These are phyloP conservation scores for Ageneiosus marmoratus DNA, from an alignment of 2,113 vertebrate species.

Conservation along the genomic window DNA sequence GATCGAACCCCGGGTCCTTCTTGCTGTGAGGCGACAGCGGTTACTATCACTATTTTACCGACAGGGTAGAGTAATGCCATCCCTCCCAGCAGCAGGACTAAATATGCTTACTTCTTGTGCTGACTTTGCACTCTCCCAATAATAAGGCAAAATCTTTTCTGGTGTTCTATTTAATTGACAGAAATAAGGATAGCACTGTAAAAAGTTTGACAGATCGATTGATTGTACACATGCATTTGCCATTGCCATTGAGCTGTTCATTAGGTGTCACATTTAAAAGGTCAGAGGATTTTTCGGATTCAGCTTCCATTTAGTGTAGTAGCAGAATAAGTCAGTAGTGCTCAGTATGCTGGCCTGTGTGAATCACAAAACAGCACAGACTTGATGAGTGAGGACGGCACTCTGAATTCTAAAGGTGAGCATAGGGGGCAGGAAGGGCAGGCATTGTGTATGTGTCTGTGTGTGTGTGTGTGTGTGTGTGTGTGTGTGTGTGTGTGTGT, in stretches of 20 bases:
- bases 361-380: conserved; percentile 15
- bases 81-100: background rate
- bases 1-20: too few species aligned
- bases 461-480: background rate
- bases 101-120: background rate
- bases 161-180: background rate
- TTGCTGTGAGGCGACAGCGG: too few species aligned
- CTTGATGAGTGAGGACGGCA: background rate
- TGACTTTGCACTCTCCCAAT: background rate
- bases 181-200: background rate
- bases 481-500: background rate
- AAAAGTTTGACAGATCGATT: background rate
- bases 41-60: background rate
- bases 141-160: background rate
- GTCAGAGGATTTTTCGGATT: conserved; percentile 21
- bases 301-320: background rate
- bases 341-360: background rate
- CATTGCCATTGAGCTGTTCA: background rate
- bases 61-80: background rate
- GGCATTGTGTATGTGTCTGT: background rate
- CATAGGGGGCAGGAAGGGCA: background rate
- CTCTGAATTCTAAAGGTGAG: background rate
- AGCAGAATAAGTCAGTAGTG: background rate
- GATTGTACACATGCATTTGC: background rate
- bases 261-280: conserved; percentile 23